Evolutionary conservation across 2,113 vertebrate genomes (phyloP), one percentile per base, ranked within the genome.

Genomic region (Hippocampus mohnikei): DNA sequence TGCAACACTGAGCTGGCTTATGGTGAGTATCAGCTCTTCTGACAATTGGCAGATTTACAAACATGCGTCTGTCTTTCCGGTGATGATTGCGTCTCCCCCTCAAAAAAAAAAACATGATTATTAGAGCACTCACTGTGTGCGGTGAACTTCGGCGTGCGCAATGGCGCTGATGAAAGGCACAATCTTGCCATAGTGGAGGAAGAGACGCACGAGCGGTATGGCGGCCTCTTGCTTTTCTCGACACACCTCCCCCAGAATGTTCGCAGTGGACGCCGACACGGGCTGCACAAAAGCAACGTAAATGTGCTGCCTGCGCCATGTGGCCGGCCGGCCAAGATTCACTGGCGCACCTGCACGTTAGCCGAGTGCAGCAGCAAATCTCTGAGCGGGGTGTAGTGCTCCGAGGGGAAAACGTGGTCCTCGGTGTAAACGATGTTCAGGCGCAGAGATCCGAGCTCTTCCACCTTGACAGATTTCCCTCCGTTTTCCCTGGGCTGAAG

Each of bases 391-490:
- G 91, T 94, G 86, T 99, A 98, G 88, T 94, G 94, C 66, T 97
- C 93, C 0, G 96, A 94, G 56, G 94, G 92, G 87, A 99, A 98
- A 76, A 98, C 97, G 8, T 99, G 96, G 86, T 99, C 97, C 78
- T 99, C 97, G 0, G 97, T 99, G 91, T 99, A 99, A 88, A 98
- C 94, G 44, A 99, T 95, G 69, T 99, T 99, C 75, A 99, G 82
- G 79, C 97, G 91, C 78, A 99, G 91, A 16, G 97, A 98, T 71
- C 97, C 97, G 0, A 99, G 92, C 68, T 98, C 97, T 25, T 96
- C 96, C 0, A 95, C 95, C 87, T 99, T 98, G 80, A 96, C 80
- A 2, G 93, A 94, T 81, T 97, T 98, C 64, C 94, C 91, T 59
- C 96, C 94, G 0, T 95, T 97, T 85, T 97, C 96, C 84, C 97